Evolutionary conservation across 2,113 vertebrate genomes (phyloP).

Genomic region (Recurvirostra avosetta): DNA sequence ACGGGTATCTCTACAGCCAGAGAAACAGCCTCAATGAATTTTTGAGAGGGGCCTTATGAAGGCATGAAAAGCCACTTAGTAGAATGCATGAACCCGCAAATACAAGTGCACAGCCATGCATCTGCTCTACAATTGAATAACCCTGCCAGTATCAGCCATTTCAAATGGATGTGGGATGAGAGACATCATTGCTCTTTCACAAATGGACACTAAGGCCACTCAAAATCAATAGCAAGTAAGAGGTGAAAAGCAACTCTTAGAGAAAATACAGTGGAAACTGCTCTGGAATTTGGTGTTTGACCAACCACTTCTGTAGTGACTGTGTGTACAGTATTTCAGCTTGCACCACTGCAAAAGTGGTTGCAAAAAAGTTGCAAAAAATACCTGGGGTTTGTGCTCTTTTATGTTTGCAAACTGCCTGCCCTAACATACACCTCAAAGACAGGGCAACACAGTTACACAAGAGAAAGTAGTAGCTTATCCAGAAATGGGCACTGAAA

Average conservation of each 20-base stretch:
- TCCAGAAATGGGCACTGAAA: background rate
- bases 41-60: background rate
- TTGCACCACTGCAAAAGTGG: background rate
- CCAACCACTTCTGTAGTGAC: background rate
- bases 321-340: background rate
- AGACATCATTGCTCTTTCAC: background rate
- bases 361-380: background rate
- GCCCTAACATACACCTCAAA: background rate
- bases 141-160: background rate
- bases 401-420: background rate
- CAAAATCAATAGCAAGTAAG: background rate
- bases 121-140: background rate
- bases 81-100: background rate
- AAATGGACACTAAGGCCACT: background rate
- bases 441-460: background rate
- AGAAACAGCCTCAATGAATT: background rate
- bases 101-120: background rate
- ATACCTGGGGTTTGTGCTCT: background rate
- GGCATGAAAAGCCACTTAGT: background rate
- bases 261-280: background rate
- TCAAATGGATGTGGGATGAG: background rate
- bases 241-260: background rate
- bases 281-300: background rate
- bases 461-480: background rate
- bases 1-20: background rate